phyloP scores from a whole-genome alignment of 2,113 vertebrate species.

The Osmerus mordax region DNA sequence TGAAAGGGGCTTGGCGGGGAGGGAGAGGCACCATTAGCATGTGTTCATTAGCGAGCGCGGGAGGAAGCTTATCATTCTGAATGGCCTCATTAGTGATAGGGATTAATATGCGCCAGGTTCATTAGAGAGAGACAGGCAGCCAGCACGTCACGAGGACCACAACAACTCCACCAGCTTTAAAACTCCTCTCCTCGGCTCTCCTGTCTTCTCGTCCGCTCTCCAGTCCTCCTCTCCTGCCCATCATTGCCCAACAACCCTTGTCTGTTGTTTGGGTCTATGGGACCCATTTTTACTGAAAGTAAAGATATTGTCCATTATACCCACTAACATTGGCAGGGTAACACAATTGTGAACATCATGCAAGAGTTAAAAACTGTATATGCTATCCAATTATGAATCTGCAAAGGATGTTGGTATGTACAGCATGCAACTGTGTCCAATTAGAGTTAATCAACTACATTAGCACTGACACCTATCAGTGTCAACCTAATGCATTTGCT shows the following conservation, averaged over 20 bases:
- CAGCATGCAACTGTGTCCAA: too few relatives aligned
- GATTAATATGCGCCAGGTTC: constrained; percentile 64
- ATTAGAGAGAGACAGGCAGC: constrained; percentile 58
- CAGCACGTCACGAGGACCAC: constrained; percentile 48
- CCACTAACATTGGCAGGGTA: too few relatives aligned
- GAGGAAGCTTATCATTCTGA: constrained; percentile 62
- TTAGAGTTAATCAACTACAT: too few relatives aligned
- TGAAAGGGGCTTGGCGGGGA: constrained; percentile 30
- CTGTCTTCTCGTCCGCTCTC: not conserved
- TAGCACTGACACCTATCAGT: too few relatives aligned
- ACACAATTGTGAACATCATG: too few relatives aligned
- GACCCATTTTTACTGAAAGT: not conserved
- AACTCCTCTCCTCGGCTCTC: constrained; percentile 13
- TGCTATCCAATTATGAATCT: too few relatives aligned
- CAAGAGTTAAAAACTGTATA: too few relatives aligned
- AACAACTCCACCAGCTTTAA: constrained; percentile 42
- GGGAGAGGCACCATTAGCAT: constrained; percentile 49
- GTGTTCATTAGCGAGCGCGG: constrained; percentile 61
- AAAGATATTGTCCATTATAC: not conserved
- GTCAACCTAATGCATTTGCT: too few relatives aligned
- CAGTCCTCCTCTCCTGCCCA: too few relatives aligned
- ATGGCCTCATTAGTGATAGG: constrained; percentile 67
- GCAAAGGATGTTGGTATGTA: too few relatives aligned
- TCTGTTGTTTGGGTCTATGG: too few relatives aligned
- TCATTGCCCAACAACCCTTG: too few relatives aligned